Base-by-base conservation (phyloP, 1,140 invertebrate genomes). In the Drosophila trapezifrons region DNA sequence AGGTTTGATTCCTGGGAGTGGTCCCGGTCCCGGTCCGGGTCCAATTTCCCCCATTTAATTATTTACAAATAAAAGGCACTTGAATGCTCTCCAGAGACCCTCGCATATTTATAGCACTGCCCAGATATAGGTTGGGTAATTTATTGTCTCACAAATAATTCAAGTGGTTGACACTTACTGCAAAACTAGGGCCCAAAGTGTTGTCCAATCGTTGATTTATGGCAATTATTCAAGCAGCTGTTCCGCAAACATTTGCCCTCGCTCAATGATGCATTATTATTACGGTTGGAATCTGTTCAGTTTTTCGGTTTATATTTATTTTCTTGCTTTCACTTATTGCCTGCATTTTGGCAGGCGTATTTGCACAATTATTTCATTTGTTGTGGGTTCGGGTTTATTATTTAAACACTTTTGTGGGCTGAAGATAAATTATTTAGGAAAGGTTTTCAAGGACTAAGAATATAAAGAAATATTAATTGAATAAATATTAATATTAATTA, bases 121-220 rank as follows among this genome's bases (percentile, higher is more conserved):
- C 13, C 43, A 52, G 37, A 17, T 54, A 66, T 12, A 18, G 60
- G 37, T 69, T n/a, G 27, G 18, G 46, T 42, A 52, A 66, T 66
- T 69, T 69, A 69, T 66, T 27, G 65, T 54, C 59, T 27, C 37
- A 65, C 62, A 69, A 66, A 69, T 69, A 65, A 66, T 69, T 67
- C 17, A 51, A 66, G 20, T 13, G 27, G 65, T 52, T 69, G 65
- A 69, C 65, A 69, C 65, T 69, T 69, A 69, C 65, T 66, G 62
- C 65, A 66, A 22, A 52, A 66, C 46, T 43, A 40, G 65, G 47
- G 37, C 37, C 65, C 29, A 18, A 54, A 43, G 17, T 32, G 46
- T 18, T 52, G 37, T 52, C 32, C 59, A 27, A n/a, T 18, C 20
- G 25, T 35, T 37, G 46, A 69, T 54, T 66, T 54, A 66, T 69